These are phyloP conservation scores for Aporophyla nigra DNA, from an alignment of 2,888 invertebrate genomes.

Conservation along the genomic window DNA sequence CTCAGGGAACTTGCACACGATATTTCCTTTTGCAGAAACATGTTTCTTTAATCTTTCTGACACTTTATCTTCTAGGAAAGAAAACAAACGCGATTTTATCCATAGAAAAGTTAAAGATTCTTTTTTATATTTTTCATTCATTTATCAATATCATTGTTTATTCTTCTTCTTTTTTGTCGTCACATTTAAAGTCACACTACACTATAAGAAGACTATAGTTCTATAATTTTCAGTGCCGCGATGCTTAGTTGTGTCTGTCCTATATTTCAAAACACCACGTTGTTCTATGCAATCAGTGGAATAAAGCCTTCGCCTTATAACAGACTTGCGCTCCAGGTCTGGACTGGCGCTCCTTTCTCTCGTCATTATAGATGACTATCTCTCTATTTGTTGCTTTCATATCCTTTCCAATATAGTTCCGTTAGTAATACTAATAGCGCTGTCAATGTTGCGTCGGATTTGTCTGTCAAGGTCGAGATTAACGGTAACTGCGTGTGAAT, in stretches of 20 bases:
- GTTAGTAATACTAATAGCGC: slow-evolving; percentile 27
- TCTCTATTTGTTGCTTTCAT: slow-evolving; percentile 55
- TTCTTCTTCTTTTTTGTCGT: too few species aligned
- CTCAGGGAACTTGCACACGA: slow-evolving; percentile 21
- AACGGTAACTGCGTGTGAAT: not conserved
- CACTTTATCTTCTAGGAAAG: slow-evolving; percentile 4
- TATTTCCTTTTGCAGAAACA: slow-evolving; percentile 28
- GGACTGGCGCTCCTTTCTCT: slow-evolving; percentile 66
- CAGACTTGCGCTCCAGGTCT: slow-evolving; percentile 64
- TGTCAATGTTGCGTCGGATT: slow-evolving; percentile 33
- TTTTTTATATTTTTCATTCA: too few species aligned
- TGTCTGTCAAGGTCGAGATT: slow-evolving; percentile 24
- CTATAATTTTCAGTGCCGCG: slow-evolving; percentile 8
- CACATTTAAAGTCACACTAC: not conserved
- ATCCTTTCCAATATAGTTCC: slow-evolving; percentile 52
- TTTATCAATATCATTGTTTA: too few species aligned
- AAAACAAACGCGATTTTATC: not conserved
- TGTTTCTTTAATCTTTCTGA: not conserved
- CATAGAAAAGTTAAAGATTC: too few species aligned
- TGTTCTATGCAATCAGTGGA: slow-evolving; percentile 62
- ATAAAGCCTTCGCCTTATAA: slow-evolving; percentile 63
- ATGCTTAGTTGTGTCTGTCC: slow-evolving; percentile 38
- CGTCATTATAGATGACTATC: slow-evolving; percentile 56
- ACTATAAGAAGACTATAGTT: not conserved
- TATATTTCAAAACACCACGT: slow-evolving; percentile 40